These are phyloP conservation scores for Acholoe squamosa DNA, from an alignment of 2,888 invertebrate species.

Conservation along the genomic window DNA sequence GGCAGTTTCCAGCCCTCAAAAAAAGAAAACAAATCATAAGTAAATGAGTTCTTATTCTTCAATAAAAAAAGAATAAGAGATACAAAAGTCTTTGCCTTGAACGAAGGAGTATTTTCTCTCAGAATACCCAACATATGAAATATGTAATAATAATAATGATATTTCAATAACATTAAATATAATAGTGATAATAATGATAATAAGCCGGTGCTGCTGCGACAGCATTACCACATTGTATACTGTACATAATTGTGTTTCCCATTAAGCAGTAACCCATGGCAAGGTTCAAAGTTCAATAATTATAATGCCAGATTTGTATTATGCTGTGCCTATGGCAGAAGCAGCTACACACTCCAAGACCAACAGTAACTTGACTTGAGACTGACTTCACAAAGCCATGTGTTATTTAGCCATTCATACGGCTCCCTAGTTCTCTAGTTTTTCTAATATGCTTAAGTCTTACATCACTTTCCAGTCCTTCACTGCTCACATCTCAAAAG, in stretches of 20 bases:
- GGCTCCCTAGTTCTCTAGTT: neutral
- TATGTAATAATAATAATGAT: conserved; percentile 28
- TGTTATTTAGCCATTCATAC: neutral
- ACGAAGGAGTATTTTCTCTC: conserved; percentile 42
- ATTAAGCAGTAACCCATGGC: conserved; percentile 21
- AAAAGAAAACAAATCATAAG: neutral
- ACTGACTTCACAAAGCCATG: neutral
- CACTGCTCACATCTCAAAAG: too few species aligned
- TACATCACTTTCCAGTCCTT: too few species aligned
- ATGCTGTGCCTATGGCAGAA: neutral
- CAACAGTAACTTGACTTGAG: conserved; percentile 22
- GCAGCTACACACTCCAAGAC: neutral
- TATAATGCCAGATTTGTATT: neutral
- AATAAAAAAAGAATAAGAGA: neutral
- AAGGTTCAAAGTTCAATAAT: neutral
- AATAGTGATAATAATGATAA: conserved; percentile 20
- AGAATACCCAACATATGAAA: conserved; percentile 42
- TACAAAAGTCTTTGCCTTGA: conserved; percentile 8
- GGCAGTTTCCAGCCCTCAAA: neutral
- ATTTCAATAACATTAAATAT: conserved; percentile 5
- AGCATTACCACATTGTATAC: neutral
- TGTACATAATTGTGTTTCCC: neutral
- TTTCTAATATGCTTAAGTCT: too few species aligned
- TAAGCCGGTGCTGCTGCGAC: conserved; percentile 21
- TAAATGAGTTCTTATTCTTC: neutral